phyloP scores from a whole-genome alignment of 1,140 invertebrate species.

The Cydia strobilella region DNA sequence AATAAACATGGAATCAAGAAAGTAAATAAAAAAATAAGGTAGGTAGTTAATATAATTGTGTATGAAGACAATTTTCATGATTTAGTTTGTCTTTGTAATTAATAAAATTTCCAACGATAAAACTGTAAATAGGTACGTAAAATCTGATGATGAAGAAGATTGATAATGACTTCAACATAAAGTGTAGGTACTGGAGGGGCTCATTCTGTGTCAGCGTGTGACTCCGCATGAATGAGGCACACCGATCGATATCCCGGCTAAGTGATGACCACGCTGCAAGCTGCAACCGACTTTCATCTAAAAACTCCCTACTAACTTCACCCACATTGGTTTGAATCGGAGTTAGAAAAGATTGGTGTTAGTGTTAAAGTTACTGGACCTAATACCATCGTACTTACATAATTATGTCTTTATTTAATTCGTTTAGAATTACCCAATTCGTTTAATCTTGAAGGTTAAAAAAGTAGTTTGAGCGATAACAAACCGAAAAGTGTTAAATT shows the following conservation, averaged over 20 bases:
- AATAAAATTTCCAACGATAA: background rate
- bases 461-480: too few species aligned
- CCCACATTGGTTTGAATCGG: slow-evolving; percentile 12
- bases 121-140: background rate
- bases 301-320: slow-evolving; percentile 19
- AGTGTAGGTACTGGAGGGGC: slow-evolving; percentile 7
- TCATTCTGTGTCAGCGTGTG: slow-evolving; percentile 38
- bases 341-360: slow-evolving; percentile 25
- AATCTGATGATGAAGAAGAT: background rate
- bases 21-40: background rate
- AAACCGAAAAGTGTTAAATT: background rate
- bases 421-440: too few species aligned
- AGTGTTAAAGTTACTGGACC: background rate
- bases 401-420: too few species aligned
- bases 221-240: slow-evolving; percentile 48
- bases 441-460: too few species aligned
- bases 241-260: slow-evolving; percentile 44
- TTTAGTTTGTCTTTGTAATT: too few species aligned
- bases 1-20: background rate
- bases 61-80: too few species aligned
- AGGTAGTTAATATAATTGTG: too few species aligned
- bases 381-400: background rate
- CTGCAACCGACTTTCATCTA: slow-evolving; percentile 27
- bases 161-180: background rate
- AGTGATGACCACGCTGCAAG: slow-evolving; percentile 45